Base-by-base conservation (phyloP, 2,797 vertebrate genomes). In the Sebastes taczanowskii region DNA sequence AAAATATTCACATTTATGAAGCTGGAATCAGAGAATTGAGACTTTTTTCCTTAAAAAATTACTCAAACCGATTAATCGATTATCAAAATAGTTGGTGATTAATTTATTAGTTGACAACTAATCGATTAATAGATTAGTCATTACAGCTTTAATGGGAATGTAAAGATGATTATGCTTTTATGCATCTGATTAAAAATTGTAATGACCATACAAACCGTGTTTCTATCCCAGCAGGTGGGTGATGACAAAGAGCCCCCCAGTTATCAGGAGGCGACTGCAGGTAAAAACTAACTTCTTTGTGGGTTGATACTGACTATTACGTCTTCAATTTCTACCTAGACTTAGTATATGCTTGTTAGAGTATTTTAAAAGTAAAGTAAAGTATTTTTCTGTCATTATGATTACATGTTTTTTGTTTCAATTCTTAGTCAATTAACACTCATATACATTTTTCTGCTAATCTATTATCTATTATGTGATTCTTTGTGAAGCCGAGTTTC, bases 241-340 rank as follows among this genome's bases (percentile, higher is more conserved):
- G 91, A 96, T 72, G 92, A 96, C 2, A 92, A 86, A 70, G 97
- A 96, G 82, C 97, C 98, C 0, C 98, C 98, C 0, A 97, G 92
- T 42, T 99, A 99, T 0, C 97, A 98, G 84, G 98, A 99, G 88
- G 97, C 97, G 0, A 98, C 97, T 4, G 95, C 96, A 1, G 96
- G 96, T 92, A 96, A 95, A 58, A 55, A 59, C 6, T 1, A 3
- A 13, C 4, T 1, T 22, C 18, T 5, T 32, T 66, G 9, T 46
- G 63, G 20, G 23, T 22, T 42, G 38, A 42, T 0, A 27, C 9
- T 30, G 27, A 7, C 7, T 58, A 4, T 4, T 4, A 52, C 8
- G 18, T 77, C 13, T 13, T 55, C 4, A 18, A 22, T 13, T 42
- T 71, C 9, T 52, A 23, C 4, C 20, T 2, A 34, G n/a, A 61